Evolutionary conservation across 2,797 vertebrate genomes (phyloP), one percentile per base, ranked within the genome.

Genomic region (Serranus cabrilla): DNA sequence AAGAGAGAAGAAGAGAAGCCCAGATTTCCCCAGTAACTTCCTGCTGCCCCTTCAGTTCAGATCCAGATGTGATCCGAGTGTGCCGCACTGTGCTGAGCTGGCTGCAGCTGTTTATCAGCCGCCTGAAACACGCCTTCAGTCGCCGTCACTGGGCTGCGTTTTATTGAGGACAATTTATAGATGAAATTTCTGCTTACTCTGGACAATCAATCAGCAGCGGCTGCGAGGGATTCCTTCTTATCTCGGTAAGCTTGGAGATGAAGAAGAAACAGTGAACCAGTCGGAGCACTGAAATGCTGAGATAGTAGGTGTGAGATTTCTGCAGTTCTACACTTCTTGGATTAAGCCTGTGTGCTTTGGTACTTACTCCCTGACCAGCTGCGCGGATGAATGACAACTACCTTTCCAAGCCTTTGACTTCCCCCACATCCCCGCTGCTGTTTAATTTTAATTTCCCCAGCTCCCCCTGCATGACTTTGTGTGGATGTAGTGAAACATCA

Each of bases 171-270:
- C 47, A 75, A 65, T 75, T 68, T 27, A 69, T 39, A 18, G 63
- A 79, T 84, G 34, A 66, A 12, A 74, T 85, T 78, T 79, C 45
- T 76, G 64, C 76, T 80, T 52, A 78, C 57, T 71, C 40, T 69
- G 46, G 46, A 75, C 47, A 83, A 73, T 76, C 52, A 42, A 68
- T 72, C 63, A 69, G 74, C 27, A 51, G 23, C 13, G 67, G 63
- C 51, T 61, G 51, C 16, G 17, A 80, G 56, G 60, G 65, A 75
- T 78, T 76, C 71, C 54, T 47, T 67, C 50, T 78, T 76, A 78
- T 84, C 80, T 62, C 58, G 14, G 46, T 46, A 54, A 64, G 77
- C 70, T 56, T 49, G 27, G 43, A 59, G 64, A 77, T 71, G 57
- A 69, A 60, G 61, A 73, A 42, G 59, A 73, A 73, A 80, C 25